A percentile compares a stretch with the other conserved stretches of the same genome.
phyloP scores from a whole-genome alignment of 2,888 invertebrate genomes.

The Nowickia ferox region DNA sequence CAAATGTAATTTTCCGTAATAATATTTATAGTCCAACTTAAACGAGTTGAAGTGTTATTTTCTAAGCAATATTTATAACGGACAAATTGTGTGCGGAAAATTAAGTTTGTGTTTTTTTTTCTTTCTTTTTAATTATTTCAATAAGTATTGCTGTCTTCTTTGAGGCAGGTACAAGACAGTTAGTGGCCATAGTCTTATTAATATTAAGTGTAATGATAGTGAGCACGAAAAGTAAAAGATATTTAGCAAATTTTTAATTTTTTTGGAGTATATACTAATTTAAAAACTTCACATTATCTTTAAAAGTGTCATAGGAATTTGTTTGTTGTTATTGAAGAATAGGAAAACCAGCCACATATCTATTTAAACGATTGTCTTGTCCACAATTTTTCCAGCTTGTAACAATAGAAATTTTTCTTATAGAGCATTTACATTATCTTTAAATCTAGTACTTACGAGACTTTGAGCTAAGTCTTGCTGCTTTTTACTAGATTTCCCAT shows the following conservation, averaged over 20 bases:
- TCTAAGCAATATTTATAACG: background rate
- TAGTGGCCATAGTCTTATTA: background rate
- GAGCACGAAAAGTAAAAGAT: background rate
- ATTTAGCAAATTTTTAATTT: background rate
- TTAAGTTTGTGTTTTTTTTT: background rate
- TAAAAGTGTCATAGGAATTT: too few species aligned
- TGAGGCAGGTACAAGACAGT: background rate
- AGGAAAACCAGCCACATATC: too few species aligned
- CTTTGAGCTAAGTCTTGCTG: too few species aligned
- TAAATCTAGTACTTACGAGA: too few species aligned
- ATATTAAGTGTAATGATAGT: background rate
- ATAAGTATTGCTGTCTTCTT: background rate
- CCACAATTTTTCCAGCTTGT: too few species aligned
- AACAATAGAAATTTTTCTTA: too few species aligned
- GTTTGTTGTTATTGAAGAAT: too few species aligned
- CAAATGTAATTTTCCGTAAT: conserved; percentile 75
- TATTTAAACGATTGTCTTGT: too few species aligned
- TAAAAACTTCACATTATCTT: too few species aligned
- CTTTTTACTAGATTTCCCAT: too few species aligned
- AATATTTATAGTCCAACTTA: conserved; percentile 44
- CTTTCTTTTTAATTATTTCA: background rate
- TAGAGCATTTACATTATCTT: too few species aligned
- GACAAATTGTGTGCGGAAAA: background rate
- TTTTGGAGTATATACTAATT: background rate
- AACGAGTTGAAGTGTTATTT: conserved; percentile 7